These are phyloP conservation scores for Zosterops borbonicus DNA, from an alignment of 2,113 vertebrate species.

Conservation along the genomic window DNA sequence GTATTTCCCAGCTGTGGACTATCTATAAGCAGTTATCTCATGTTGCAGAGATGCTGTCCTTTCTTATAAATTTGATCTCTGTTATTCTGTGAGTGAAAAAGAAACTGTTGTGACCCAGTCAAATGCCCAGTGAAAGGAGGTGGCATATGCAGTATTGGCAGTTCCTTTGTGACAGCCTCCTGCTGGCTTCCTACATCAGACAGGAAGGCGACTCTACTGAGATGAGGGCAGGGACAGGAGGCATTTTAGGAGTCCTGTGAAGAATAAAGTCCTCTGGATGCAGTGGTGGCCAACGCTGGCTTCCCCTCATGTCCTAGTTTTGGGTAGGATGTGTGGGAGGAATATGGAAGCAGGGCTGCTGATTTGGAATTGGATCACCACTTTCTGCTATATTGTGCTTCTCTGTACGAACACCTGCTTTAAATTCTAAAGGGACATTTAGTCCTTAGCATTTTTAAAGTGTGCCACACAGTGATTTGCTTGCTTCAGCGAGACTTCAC, in stretches of 20 bases:
- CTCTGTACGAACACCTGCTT: not conserved
- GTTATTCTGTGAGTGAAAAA: not conserved
- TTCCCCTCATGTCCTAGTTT: not conserved
- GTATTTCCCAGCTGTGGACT: not conserved
- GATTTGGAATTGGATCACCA: not conserved
- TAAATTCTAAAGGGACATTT: conserved; percentile 13
- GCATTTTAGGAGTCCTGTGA: not conserved
- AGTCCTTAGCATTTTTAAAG: conserved; percentile 19
- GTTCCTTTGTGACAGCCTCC: not conserved
- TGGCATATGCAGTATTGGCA: not conserved
- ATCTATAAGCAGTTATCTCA: not conserved
- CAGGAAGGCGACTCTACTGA: not conserved
- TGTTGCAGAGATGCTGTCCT: not conserved
- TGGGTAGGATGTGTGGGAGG: not conserved
- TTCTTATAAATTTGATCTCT: not conserved
- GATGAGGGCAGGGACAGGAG: not conserved
- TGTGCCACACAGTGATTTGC: not conserved
- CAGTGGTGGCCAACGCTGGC: not conserved
- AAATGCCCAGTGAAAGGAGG: not conserved
- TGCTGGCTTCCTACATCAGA: not conserved
- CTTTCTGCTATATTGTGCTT: not conserved
- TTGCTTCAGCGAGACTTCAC: conserved; percentile 11
- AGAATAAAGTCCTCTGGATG: not conserved
- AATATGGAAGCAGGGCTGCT: not conserved
- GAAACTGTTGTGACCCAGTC: rapidly evolving